Conservation (phyloP, 1,140 invertebrate genomes). For the Ruditapes philippinarum region DNA sequence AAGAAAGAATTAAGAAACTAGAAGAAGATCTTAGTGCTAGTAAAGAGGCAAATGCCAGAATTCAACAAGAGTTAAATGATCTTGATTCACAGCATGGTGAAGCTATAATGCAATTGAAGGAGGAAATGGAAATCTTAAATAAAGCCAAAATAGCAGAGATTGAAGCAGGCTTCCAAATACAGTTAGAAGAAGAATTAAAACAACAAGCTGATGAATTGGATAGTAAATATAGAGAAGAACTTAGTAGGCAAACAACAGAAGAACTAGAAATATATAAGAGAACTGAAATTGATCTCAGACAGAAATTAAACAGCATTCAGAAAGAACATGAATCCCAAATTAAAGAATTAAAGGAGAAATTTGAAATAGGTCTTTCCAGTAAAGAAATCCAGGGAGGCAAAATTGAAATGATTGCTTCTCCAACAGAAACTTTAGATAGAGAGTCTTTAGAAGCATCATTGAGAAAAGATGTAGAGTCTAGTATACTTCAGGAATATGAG, state of each 20-base stretch:
- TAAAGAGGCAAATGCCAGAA: conserved; percentile 59
- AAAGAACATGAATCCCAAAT: conserved; percentile 63
- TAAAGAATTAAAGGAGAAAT: conserved; percentile 42
- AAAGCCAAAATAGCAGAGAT: conserved; percentile 56
- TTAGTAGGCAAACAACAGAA: conserved; percentile 61
- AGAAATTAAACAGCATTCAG: conserved; percentile 36
- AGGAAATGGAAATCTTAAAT: conserved; percentile 66
- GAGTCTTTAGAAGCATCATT: conserved; percentile 35
- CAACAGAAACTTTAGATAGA: conserved; percentile 8
- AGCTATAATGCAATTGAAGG: conserved; percentile 63
- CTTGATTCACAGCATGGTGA: conserved; percentile 53
- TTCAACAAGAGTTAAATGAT: conserved; percentile 66
- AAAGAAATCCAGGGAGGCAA: background rate
- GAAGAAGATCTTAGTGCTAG: conserved; percentile 64
- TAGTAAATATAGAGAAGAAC: conserved; percentile 68
- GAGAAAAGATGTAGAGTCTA: conserved; percentile 37
- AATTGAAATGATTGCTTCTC: conserved; percentile 24
- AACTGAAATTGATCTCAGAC: conserved; percentile 50
- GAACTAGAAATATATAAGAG: conserved; percentile 53
- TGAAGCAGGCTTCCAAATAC: conserved; percentile 69
- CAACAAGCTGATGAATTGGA: conserved; percentile 68
- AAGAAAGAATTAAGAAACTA: conserved; percentile 65
- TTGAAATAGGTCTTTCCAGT: conserved; percentile 2
- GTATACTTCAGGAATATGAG: conserved; percentile 60
- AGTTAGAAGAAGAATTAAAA: conserved; percentile 65